A percentile compares a stretch with the other conserved stretches of the same genome.
Evolutionary conservation across 2,888 invertebrate species (phyloP).

Genomic region (Gasteruption jaculator): DNA sequence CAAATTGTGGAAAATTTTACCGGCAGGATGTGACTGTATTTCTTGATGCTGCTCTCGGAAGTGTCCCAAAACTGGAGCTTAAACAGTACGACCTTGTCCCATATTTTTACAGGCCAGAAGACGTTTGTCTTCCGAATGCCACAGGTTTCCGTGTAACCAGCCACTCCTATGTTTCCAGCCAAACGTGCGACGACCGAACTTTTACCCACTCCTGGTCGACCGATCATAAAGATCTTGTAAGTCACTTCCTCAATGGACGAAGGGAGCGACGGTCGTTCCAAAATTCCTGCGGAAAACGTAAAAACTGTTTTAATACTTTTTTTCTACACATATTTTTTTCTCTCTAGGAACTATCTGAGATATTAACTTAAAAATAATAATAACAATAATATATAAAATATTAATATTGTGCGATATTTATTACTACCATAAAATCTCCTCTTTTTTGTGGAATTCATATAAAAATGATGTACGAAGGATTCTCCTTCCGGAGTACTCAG

Average conservation of each 20-base stretch:
- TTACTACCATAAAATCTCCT: conserved; percentile 36
- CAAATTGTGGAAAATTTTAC: no score
- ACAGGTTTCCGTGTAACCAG: conserved; percentile 49
- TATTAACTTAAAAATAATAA: no score
- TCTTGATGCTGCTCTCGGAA: conserved; percentile 55
- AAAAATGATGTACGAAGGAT: conserved; percentile 39
- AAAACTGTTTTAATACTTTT: not conserved
- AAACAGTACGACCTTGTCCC: conserved; percentile 56
- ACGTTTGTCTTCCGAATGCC: conserved; percentile 56
- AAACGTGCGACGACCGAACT: conserved; percentile 54
- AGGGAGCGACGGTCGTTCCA: conserved; percentile 55
- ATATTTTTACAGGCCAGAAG: conserved; percentile 59
- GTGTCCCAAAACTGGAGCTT: conserved; percentile 59
- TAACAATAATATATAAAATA: not conserved
- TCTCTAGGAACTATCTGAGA: no score
- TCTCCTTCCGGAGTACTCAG: conserved; percentile 37
- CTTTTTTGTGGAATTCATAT: conserved; percentile 34
- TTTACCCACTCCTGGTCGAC: conserved; percentile 57
- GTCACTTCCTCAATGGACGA: conserved; percentile 55
- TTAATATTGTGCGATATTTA: conserved; percentile 1
- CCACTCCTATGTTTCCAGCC: conserved; percentile 48
- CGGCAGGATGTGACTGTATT: conserved; percentile 57
- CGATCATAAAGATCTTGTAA: conserved; percentile 57
- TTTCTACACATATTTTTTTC: not conserved
- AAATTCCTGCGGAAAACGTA: conserved; percentile 45